Evolutionary conservation across 1,140 invertebrate genomes (phyloP).

Genomic region (Coptotermes formosanus): DNA sequence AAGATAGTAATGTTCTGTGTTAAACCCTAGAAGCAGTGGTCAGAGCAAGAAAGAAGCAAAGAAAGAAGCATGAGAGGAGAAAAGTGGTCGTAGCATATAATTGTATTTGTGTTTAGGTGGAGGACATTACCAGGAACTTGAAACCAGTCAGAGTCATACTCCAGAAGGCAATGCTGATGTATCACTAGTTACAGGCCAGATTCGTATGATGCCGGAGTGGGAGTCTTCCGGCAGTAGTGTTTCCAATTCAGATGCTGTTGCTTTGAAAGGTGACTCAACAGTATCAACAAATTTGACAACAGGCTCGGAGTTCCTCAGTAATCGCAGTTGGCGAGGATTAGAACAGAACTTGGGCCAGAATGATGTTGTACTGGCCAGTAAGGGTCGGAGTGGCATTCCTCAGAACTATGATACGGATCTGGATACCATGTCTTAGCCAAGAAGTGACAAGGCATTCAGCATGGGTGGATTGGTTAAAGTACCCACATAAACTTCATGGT

Average conservation of each 20-base stretch:
- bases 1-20: too few relatives aligned
- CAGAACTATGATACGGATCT: slow-evolving; percentile 50
- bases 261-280: slow-evolving; percentile 18
- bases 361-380: slow-evolving; percentile 56
- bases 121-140: slow-evolving; percentile 42
- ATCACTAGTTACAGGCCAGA: slow-evolving; percentile 66
- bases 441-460: background rate
- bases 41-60: too few relatives aligned
- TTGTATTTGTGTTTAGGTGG: slow-evolving; percentile 21
- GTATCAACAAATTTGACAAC: slow-evolving; percentile 17
- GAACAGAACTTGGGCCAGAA: slow-evolving; percentile 69
- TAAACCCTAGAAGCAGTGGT: background rate
- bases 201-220: slow-evolving; percentile 48
- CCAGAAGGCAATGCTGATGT: slow-evolving; percentile 58
- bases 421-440: slow-evolving; percentile 16
- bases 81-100: too few relatives aligned
- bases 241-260: background rate
- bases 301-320: slow-evolving; percentile 53
- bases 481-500: too few relatives aligned
- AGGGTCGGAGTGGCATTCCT: slow-evolving; percentile 65
- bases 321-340: slow-evolving; percentile 70
- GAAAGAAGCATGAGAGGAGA: too few relatives aligned
- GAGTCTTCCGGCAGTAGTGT: background rate
- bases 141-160: slow-evolving; percentile 52
- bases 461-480: too few relatives aligned